phyloP scores from a whole-genome alignment of 2,888 invertebrate species.

The Torymus auratus region DNA sequence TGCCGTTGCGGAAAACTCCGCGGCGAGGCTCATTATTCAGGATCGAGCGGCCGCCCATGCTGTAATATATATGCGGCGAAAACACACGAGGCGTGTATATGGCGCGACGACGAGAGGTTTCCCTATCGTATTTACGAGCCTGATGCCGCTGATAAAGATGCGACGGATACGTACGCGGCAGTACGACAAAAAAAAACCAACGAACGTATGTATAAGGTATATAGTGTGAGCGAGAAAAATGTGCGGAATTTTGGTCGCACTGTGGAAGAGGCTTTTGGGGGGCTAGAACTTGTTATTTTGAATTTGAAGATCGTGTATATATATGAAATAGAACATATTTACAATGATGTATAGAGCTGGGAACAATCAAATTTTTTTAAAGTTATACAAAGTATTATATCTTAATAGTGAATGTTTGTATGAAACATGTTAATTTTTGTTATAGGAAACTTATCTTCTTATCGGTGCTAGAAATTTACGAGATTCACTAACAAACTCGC shows the following conservation, averaged over 20 bases:
- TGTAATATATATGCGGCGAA: neutral
- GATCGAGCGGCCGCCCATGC: constrained; percentile 26
- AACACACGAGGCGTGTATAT: constrained; percentile 35
- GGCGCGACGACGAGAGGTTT: neutral
- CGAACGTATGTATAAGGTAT: neutral
- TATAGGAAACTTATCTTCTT: no score
- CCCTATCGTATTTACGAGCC: constrained; percentile 31
- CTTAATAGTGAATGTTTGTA: no score
- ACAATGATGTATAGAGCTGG: no score
- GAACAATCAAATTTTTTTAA: no score
- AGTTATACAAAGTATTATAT: no score
- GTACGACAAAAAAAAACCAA: constrained; percentile 1
- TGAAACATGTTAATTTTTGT: no score
- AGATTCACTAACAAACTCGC: no score
- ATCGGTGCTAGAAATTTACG: no score
- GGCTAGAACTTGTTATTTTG: no score
- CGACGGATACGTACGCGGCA: constrained; percentile 35
- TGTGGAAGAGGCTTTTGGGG: no score
- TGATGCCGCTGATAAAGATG: constrained; percentile 19
- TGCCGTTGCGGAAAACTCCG: neutral
- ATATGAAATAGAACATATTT: no score
- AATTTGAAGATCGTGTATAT: no score
- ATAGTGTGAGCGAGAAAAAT: neutral
- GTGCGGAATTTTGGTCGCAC: neutral
- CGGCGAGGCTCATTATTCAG: constrained; percentile 48